A percentile compares a stretch with the other conserved stretches of the same genome.
Evolutionary conservation across 2,888 invertebrate species (phyloP).

Genomic region (Oegoconia quadripuncta): DNA sequence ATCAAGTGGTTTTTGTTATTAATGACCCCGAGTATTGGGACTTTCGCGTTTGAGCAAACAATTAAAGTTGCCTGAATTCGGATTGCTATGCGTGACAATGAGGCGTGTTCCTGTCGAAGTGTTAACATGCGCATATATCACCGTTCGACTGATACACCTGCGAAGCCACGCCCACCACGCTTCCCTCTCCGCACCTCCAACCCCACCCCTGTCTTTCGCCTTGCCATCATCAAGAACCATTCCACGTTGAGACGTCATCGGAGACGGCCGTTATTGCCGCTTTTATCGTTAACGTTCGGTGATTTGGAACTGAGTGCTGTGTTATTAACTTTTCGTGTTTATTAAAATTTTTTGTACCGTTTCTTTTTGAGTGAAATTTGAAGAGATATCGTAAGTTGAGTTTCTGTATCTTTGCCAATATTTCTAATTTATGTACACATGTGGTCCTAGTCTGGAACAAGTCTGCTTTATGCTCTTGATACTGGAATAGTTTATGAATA

Average conservation of each 20-base stretch:
- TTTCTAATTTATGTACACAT: conserved; percentile 1
- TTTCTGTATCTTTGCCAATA: conserved; percentile 1
- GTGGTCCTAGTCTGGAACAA: neutral
- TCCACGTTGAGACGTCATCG: conserved; percentile 56
- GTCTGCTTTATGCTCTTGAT: neutral
- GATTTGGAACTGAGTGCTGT: conserved; percentile 59
- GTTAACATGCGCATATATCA: conserved; percentile 75
- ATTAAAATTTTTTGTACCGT: conserved; percentile 31
- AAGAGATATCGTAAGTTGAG: conserved; percentile 28
- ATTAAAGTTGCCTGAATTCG: conserved; percentile 44
- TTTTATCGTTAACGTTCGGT: conserved; percentile 36
- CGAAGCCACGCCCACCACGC: conserved; percentile 53
- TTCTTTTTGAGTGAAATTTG: conserved; percentile 9
- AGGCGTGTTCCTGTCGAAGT: conserved; percentile 67
- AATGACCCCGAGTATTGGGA: conserved; percentile 33
- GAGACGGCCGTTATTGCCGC: conserved; percentile 44
- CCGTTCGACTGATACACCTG: conserved; percentile 69
- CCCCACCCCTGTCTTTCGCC: conserved; percentile 48
- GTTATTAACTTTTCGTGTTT: conserved; percentile 51
- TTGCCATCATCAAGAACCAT: conserved; percentile 49
- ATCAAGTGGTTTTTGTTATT: conserved; percentile 33
- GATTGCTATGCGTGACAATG: conserved; percentile 55
- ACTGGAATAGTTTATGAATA: conserved; percentile 6
- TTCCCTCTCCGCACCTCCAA: conserved; percentile 31
- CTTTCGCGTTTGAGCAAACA: conserved; percentile 56